A percentile compares a stretch with the other conserved stretches of the same genome.
Conservation (phyloP, 1,140 invertebrate genomes). For the Heliconius himera region DNA sequence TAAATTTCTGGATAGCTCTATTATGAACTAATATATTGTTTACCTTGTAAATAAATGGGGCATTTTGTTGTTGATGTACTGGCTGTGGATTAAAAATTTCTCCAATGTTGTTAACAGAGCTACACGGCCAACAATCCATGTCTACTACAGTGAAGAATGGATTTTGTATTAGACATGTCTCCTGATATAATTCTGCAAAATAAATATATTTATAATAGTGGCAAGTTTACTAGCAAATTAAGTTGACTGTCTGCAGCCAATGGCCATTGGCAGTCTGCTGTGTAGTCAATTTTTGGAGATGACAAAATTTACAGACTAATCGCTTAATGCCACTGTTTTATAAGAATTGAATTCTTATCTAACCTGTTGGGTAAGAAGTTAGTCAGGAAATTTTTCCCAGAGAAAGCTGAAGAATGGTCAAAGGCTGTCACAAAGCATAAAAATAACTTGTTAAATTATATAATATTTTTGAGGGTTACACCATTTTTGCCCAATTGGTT, state of each 20-base stretch:
- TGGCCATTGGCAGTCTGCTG: too few relatives aligned
- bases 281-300: too few relatives aligned
- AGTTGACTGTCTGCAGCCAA: too few relatives aligned
- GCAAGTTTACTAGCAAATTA: too few relatives aligned
- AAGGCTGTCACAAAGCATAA: slow-evolving; percentile 91
- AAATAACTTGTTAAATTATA: slow-evolving; percentile 96
- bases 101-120: slow-evolving; percentile 83
- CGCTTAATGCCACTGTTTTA: too few relatives aligned
- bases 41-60: slow-evolving; percentile 78
- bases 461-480: slow-evolving; percentile 98
- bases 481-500: slow-evolving; percentile 99
- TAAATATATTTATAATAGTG: background rate
- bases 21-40: background rate
- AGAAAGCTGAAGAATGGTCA: slow-evolving; percentile 93
- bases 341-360: slow-evolving; percentile 86
- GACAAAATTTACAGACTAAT: too few relatives aligned
- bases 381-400: slow-evolving; percentile 94
- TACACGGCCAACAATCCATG: slow-evolving; percentile 90
- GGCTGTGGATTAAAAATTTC: slow-evolving; percentile 75
- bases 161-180: slow-evolving; percentile 89
- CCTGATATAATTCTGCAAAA: slow-evolving; percentile 87
- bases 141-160: slow-evolving; percentile 87
- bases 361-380: slow-evolving; percentile 93
- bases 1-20: background rate
- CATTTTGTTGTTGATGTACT: slow-evolving; percentile 57